Conservation (phyloP, 2,113 vertebrate genomes). For the Nestor notabilis region DNA sequence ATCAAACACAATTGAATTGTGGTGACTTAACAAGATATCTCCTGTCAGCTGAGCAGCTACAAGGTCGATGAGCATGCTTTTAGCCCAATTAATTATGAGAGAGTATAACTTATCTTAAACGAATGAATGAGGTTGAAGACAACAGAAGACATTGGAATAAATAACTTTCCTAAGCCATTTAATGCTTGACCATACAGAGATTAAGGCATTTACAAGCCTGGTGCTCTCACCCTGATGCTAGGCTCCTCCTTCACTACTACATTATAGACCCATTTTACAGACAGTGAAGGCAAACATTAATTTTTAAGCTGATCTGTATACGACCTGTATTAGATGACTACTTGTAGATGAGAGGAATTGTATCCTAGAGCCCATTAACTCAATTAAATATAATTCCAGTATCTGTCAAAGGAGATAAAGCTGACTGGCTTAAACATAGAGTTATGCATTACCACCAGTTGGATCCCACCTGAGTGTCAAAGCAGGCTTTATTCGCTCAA, state of each 20-base stretch:
- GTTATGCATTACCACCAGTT: not conserved
- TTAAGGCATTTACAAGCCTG: not conserved
- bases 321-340: not conserved
- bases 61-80: not conserved
- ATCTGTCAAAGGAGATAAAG: not conserved
- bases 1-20: constrained; percentile 48
- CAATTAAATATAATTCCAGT: not conserved
- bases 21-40: constrained; percentile 34
- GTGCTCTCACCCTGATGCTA: not conserved
- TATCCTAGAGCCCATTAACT: not conserved
- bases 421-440: not conserved
- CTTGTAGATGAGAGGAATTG: not conserved
- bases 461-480: not conserved
- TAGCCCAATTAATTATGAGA: not conserved
- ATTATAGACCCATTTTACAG: not conserved
- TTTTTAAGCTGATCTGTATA: not conserved
- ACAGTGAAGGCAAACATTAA: not conserved
- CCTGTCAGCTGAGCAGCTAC: constrained; percentile 16
- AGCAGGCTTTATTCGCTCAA: not conserved
- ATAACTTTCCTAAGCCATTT: not conserved
- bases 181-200: not conserved
- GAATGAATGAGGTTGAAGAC: not conserved
- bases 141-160: not conserved
- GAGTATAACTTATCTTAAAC: not conserved
- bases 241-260: not conserved